phyloP scores from a whole-genome alignment of 2,888 invertebrate species.

The Anodontia alba region DNA sequence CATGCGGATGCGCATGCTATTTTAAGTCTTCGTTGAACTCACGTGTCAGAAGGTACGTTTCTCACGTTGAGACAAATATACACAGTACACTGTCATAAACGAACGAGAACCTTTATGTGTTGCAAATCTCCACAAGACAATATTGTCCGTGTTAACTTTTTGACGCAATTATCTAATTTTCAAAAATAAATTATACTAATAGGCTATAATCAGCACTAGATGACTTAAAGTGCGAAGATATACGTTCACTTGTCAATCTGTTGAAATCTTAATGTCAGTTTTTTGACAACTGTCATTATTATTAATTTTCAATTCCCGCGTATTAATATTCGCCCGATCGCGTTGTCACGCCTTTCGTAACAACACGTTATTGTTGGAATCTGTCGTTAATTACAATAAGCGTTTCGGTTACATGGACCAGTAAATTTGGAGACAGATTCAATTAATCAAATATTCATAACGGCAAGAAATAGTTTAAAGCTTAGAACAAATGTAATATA shows the following conservation, averaged over 20 bases:
- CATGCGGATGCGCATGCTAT: no score
- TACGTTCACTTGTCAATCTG: background rate
- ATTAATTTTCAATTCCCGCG: slow-evolving; percentile 18
- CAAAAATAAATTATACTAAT: slow-evolving; percentile 4
- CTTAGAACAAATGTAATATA: no score
- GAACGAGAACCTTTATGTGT: no score
- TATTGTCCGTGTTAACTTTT: background rate
- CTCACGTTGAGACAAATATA: no score
- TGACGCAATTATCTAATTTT: background rate
- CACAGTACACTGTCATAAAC: no score
- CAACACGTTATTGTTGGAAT: background rate
- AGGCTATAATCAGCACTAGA: background rate
- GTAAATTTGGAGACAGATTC: background rate
- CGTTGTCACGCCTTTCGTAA: slow-evolving; percentile 1
- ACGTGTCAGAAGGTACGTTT: no score
- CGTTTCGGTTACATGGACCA: slow-evolving; percentile 13
- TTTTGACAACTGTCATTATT: slow-evolving; percentile 17
- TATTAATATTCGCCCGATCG: slow-evolving; percentile 11
- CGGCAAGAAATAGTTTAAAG: background rate
- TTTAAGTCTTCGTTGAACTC: no score
- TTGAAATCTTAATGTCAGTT: background rate
- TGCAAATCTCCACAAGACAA: no score
- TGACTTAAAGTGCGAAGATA: background rate
- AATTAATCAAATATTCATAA: slow-evolving; percentile 7
- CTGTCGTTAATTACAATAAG: slow-evolving; percentile 15